These are phyloP conservation scores for Drosophila kikkawai DNA, from an alignment of 1,140 invertebrate species.

Conservation along the genomic window DNA sequence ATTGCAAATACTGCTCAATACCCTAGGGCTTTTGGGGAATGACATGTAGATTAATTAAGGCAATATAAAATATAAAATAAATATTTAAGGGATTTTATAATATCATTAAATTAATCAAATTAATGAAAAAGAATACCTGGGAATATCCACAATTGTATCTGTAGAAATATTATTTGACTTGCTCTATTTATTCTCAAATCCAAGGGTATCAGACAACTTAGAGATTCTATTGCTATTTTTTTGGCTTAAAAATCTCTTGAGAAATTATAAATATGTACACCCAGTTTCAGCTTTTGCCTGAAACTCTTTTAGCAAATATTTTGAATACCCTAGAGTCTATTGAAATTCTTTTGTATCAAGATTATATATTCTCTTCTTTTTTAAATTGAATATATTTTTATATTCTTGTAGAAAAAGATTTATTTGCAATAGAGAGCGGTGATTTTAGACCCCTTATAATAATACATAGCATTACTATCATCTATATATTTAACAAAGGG, in stretches of 20 bases:
- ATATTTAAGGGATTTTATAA: neutral
- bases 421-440: neutral
- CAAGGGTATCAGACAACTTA: neutral
- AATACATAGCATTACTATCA: neutral
- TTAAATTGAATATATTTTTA: neutral
- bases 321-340: neutral
- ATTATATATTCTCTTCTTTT: neutral
- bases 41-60: neutral
- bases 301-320: neutral
- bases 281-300: neutral
- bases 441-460: no score
- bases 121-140: neutral
- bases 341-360: neutral
- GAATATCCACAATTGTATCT: neutral
- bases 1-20: slow-evolving; percentile 77
- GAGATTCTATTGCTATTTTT: no score
- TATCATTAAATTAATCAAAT: no score
- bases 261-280: slow-evolving; percentile 8
- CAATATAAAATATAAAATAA: neutral
- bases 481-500: neutral
- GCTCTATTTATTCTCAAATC: neutral
- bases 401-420: neutral
- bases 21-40: slow-evolving; percentile 24
- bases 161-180: neutral
- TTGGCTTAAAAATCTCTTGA: slow-evolving; percentile 1